Base-by-base conservation (phyloP, 2,888 invertebrate genomes). In the Drepana falcataria region DNA sequence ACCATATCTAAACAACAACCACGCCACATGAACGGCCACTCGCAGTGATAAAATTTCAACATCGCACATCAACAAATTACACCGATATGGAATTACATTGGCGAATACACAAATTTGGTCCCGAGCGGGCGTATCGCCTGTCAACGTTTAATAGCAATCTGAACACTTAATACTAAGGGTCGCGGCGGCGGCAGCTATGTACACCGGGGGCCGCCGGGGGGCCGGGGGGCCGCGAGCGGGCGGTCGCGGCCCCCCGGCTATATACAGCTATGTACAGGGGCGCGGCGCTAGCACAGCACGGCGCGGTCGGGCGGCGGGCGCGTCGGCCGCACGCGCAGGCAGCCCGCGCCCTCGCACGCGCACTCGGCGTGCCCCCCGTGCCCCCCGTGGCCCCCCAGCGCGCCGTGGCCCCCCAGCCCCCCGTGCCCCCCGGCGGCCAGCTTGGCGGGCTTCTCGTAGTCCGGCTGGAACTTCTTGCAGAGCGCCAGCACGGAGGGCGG, bases 381-480 rank as follows among this genome's bases (percentile, higher is more conserved):
- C 59, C 66, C 40, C 48, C 55, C 58, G 64, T 63, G 57, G 60
- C 64, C 67, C 48, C 55, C 58, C 64, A 63, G 57, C 61, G 64
- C 67, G 74, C 51, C 62, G 57, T 58, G 64, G 79, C 77, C 49
- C 63, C 21, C 21, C 21, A 21, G 21, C 59, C 66, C 40, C 48
- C 55, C 58, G 64, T 63, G 57, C 61, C 64, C 67, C 74, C 51
- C 62, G 57, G 59, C 65, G 79, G 77, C 49, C 63, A 85, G 73
- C 73, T 75, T 83, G 49, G 87, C 87, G 41, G 89, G 89, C 83
- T 88, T 85, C 83, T 87, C 87, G 82, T 90, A 85, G 81, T 89
- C 90, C 54, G 89, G 85, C 79, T 91, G 91, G 83, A 91, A 91
- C 80, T 91, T 90, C 83, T 91, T 91, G 84, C 91, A 91, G 53